phyloP scores from a whole-genome alignment of 2,113 vertebrate genomes.

The Hippoglossus stenolepis region DNA sequence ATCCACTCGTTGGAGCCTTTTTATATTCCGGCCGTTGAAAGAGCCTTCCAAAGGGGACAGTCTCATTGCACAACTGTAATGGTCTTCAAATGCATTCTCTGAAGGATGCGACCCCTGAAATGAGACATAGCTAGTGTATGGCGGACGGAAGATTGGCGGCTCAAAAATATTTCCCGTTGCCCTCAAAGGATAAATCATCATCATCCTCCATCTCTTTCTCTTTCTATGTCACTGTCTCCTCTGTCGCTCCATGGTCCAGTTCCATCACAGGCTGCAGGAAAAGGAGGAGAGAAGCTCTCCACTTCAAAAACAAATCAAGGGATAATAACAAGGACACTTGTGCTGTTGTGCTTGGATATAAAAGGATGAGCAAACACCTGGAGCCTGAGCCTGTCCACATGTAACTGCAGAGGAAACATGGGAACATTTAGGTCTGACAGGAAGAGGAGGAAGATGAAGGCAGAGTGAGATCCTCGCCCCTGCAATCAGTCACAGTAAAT shows the following conservation, averaged over 20 bases:
- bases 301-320: conserved; percentile 28
- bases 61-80: too few species aligned
- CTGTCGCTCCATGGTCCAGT: background rate
- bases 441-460: conserved; percentile 37
- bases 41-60: too few species aligned
- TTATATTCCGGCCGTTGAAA: too few species aligned
- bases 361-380: conserved; percentile 26
- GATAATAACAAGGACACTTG: conserved; percentile 18
- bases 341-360: conserved; percentile 18
- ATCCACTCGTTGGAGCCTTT: too few species aligned
- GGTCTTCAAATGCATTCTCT: too few species aligned
- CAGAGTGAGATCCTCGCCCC: conserved; percentile 21
- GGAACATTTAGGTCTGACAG: conserved; percentile 18
- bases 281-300: conserved; percentile 3
- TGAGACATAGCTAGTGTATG: too few species aligned
- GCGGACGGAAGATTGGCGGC: too few species aligned
- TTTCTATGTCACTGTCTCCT: background rate
- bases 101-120: too few species aligned
- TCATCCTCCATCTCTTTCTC: background rate
- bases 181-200: background rate
- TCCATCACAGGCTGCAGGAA: conserved; percentile 6
- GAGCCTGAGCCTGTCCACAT: conserved; percentile 4
- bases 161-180: too few species aligned
- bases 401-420: conserved; percentile 25
- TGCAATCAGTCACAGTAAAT: conserved; percentile 31